Percentiles rank a stretch among this genome's conserved stretches.
phyloP scores from a whole-genome alignment of 2,113 vertebrate genomes.

The Cyprinodon variegatus region DNA sequence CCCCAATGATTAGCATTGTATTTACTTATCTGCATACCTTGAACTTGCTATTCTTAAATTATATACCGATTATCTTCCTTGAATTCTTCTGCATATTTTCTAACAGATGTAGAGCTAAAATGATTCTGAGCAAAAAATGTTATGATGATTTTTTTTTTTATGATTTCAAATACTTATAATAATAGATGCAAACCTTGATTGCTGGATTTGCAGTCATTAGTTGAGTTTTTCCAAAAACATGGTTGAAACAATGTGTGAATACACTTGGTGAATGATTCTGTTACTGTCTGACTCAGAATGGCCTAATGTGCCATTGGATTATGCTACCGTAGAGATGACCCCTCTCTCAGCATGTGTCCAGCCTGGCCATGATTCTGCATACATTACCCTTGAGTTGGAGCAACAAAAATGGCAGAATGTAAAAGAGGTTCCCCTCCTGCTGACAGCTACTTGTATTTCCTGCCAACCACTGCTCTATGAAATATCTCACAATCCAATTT shows the following conservation, averaged over 20 bases:
- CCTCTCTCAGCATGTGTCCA: conserved; percentile 70
- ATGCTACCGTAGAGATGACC: conserved; percentile 68
- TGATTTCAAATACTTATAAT: conserved; percentile 52
- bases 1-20: neutral
- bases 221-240: conserved; percentile 52
- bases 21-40: conserved; percentile 26
- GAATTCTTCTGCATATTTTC: conserved; percentile 9
- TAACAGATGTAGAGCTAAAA: conserved; percentile 14
- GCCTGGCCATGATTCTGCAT: conserved; percentile 72
- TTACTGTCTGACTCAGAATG: conserved; percentile 52
- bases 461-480: conserved; percentile 36
- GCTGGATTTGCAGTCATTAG: conserved; percentile 68
- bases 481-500: conserved; percentile 69
- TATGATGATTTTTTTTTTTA: conserved; percentile 16
- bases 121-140: conserved; percentile 20
- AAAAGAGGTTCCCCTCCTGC: conserved; percentile 55
- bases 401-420: conserved; percentile 65
- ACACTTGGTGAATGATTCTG: conserved; percentile 53
- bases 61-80: conserved; percentile 32
- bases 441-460: conserved; percentile 50
- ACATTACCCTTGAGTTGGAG: conserved; percentile 76
- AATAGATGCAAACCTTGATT: conserved; percentile 64
- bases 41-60: conserved; percentile 11
- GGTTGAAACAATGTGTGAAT: conserved; percentile 60
- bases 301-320: conserved; percentile 57